Evolutionary conservation across 2,113 vertebrate species (phyloP).

Genomic region (Falco punctatus): DNA sequence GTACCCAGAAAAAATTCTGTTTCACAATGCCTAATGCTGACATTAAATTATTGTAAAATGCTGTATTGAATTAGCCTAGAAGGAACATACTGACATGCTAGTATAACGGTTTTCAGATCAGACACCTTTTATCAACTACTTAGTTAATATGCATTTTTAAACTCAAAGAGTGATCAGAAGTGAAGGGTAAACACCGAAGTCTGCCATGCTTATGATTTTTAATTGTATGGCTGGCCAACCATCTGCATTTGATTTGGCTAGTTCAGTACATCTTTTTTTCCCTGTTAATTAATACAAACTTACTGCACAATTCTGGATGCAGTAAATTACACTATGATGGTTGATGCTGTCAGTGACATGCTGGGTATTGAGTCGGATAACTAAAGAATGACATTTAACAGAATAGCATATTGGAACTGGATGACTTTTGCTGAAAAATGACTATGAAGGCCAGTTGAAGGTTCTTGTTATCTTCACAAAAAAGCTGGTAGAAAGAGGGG

Average conservation of each 20-base stretch:
- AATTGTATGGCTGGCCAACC: neutral
- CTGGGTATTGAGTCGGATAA: neutral
- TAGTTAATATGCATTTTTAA: neutral
- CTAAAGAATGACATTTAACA: slow-evolving; percentile 22
- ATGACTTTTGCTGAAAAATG: slow-evolving; percentile 15
- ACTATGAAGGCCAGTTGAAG: neutral
- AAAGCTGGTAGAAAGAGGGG: neutral
- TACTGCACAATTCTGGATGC: neutral
- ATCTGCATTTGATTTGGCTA: slow-evolving; percentile 31
- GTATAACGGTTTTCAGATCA: neutral
- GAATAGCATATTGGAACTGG: neutral
- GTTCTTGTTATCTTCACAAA: slow-evolving; percentile 6
- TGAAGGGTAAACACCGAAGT: neutral
- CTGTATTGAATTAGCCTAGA: neutral
- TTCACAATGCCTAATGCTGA: neutral
- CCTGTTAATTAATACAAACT: slow-evolving; percentile 42
- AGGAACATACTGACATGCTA: neutral
- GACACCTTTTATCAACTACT: neutral
- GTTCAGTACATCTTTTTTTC: neutral
- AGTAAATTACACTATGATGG: slow-evolving; percentile 14
- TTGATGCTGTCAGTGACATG: slow-evolving; percentile 19
- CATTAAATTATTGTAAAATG: neutral
- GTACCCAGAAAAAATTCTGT: neutral
- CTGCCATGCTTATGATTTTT: neutral
- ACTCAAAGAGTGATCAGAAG: neutral